Percentiles rank a stretch among this genome's conserved stretches.
phyloP scores from a whole-genome alignment of 1,140 invertebrate genomes.

The Trachymyrmex septentrionalis region DNA sequence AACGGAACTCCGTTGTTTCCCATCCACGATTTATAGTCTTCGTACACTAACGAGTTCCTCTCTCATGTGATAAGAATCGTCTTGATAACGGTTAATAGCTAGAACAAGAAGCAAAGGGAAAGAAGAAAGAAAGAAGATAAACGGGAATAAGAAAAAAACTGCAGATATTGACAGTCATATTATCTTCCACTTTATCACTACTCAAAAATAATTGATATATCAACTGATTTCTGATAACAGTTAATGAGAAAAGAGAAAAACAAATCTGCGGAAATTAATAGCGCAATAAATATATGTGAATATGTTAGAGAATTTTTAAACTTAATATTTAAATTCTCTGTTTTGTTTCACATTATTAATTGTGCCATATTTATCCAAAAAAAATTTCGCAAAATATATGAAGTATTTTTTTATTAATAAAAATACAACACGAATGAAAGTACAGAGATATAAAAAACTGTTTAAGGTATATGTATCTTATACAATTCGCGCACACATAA shows the following conservation, averaged over 20 bases:
- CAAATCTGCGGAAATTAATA: background rate
- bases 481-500: background rate
- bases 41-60: constrained; percentile 34
- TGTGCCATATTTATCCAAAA: background rate
- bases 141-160: background rate
- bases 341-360: background rate
- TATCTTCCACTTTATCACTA: constrained; percentile 2
- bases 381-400: background rate
- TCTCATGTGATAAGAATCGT: constrained; percentile 44
- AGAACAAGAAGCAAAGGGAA: background rate
- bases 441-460: background rate
- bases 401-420: background rate
- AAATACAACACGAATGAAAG: background rate
- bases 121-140: background rate
- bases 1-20: constrained; percentile 37
- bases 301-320: background rate
- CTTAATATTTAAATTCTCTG: background rate
- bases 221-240: background rate
- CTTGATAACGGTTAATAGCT: constrained; percentile 58
- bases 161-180: constrained; percentile 16
- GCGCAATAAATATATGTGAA: background rate
- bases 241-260: background rate
- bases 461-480: background rate
- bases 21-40: constrained; percentile 58
- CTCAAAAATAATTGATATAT: background rate